These are phyloP conservation scores for Aphelinus atriplicis DNA, from an alignment of 1,140 invertebrate genomes.

Conservation along the genomic window DNA sequence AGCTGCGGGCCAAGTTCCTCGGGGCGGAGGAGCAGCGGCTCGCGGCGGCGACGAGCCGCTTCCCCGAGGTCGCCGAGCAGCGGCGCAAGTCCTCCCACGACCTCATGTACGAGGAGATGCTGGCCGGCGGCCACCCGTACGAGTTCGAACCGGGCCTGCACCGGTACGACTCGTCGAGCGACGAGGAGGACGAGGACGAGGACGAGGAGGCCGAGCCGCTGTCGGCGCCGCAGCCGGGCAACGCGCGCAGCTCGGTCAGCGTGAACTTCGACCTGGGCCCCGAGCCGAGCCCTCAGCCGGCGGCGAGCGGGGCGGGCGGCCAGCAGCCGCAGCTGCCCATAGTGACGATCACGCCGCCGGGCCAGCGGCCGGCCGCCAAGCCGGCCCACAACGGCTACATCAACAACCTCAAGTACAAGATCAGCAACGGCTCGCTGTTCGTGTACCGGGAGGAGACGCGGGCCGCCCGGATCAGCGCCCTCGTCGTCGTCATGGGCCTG, in stretches of 20 bases:
- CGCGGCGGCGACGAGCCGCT: slow-evolving; percentile 36
- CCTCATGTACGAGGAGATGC: slow-evolving; percentile 50
- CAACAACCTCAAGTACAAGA: slow-evolving; percentile 76
- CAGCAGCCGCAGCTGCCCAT: slow-evolving; percentile 50
- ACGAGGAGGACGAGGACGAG: slow-evolving; percentile 4
- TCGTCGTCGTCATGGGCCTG: slow-evolving; percentile 77
- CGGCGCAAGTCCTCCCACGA: slow-evolving; percentile 53
- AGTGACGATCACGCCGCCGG: slow-evolving; percentile 65
- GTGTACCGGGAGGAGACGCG: slow-evolving; percentile 83
- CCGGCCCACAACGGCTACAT: slow-evolving; percentile 68
- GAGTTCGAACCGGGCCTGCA: slow-evolving; percentile 8
- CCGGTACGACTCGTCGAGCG: not conserved
- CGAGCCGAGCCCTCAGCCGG: not conserved
- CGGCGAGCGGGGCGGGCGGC: slow-evolving; percentile 47
- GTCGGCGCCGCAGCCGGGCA: not conserved
- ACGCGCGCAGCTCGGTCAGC: slow-evolving; percentile 20
- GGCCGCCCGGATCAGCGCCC: slow-evolving; percentile 80
- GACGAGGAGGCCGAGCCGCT: not conserved
- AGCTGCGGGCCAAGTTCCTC: slow-evolving; percentile 48
- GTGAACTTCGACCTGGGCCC: slow-evolving; percentile 31
- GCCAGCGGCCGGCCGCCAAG: slow-evolving; percentile 56
- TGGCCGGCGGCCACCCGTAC: slow-evolving; percentile 20
- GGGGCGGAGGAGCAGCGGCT: slow-evolving; percentile 42
- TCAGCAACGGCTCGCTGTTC: slow-evolving; percentile 86
- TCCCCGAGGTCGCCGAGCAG: slow-evolving; percentile 40